phyloP scores from a whole-genome alignment of 1,140 invertebrate species.

The Sycophaga agraensis region DNA sequence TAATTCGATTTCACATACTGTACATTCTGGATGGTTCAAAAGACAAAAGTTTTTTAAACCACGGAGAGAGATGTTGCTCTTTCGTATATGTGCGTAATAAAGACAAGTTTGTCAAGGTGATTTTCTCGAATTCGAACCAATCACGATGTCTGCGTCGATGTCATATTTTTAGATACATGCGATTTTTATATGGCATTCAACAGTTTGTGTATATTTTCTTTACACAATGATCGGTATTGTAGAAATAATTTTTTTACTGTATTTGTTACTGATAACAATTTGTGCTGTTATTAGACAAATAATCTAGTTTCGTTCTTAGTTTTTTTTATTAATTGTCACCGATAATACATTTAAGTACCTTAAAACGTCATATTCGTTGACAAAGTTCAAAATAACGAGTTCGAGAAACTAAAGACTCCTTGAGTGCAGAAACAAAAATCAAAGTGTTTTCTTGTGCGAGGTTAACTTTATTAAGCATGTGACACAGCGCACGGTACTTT shows the following conservation, averaged over 20 bases:
- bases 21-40: conserved; percentile 19
- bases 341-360: too few species aligned
- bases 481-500: conserved; percentile 7
- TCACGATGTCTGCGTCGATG: conserved; percentile 9
- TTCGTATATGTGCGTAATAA: neutral
- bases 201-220: conserved; percentile 16
- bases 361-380: too few species aligned
- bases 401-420: neutral
- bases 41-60: neutral
- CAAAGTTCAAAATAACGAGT: too few species aligned
- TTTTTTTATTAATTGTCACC: neutral
- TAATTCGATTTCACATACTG: conserved; percentile 23
- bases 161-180: conserved; percentile 21
- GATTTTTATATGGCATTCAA: neutral
- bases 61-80: neutral
- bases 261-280: too few species aligned
- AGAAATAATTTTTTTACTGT: too few species aligned
- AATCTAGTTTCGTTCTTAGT: conserved; percentile 10
- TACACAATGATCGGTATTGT: neutral
- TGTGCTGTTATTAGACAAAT: neutral
- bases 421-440: conserved; percentile 10
- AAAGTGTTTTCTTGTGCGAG: neutral
- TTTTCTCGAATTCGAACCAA: conserved; percentile 3
- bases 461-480: conserved; percentile 10
- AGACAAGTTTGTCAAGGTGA: conserved; percentile 1